Conservation (phyloP, 1,140 invertebrate species). For the Trichonephila clavata region DNA sequence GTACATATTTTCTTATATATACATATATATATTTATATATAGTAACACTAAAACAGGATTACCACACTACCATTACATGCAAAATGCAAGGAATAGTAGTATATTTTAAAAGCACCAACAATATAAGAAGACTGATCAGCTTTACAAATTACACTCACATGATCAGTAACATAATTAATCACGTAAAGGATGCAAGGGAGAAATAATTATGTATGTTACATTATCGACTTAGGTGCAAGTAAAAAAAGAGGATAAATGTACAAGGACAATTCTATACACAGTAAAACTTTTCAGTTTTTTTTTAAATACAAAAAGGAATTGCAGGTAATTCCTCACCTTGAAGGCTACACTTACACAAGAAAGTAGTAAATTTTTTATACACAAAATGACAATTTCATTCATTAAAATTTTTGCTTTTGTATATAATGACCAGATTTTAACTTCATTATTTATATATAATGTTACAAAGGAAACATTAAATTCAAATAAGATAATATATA, state of each 20-base stretch:
- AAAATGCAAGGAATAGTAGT: conserved; percentile 71
- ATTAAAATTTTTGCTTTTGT: neutral
- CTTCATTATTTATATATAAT: neutral
- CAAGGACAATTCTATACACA: conserved; percentile 68
- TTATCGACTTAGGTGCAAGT: conserved; percentile 58
- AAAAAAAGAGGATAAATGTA: conserved; percentile 60
- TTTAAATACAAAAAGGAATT: conserved; percentile 62
- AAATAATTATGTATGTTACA: conserved; percentile 62
- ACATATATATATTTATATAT: conserved; percentile 61
- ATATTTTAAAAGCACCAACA: conserved; percentile 75
- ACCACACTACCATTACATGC: conserved; percentile 72
- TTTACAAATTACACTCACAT: conserved; percentile 35
- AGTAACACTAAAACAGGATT: conserved; percentile 73
- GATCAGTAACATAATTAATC: conserved; percentile 65
- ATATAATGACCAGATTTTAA: conserved; percentile 55
- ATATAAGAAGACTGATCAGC: conserved; percentile 71
- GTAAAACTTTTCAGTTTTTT: conserved; percentile 24
- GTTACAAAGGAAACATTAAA: neutral
- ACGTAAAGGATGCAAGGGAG: conserved; percentile 50
- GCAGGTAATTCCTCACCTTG: conserved; percentile 51
- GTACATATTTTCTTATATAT: conserved; percentile 47
- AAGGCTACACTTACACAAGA: conserved; percentile 59
- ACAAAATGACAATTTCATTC: neutral
- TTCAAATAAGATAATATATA: neutral
- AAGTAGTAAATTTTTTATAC: conserved; percentile 16